These are phyloP conservation scores for Stegodyphus dumicola DNA, from an alignment of 1,140 invertebrate species.

Conservation along the genomic window DNA sequence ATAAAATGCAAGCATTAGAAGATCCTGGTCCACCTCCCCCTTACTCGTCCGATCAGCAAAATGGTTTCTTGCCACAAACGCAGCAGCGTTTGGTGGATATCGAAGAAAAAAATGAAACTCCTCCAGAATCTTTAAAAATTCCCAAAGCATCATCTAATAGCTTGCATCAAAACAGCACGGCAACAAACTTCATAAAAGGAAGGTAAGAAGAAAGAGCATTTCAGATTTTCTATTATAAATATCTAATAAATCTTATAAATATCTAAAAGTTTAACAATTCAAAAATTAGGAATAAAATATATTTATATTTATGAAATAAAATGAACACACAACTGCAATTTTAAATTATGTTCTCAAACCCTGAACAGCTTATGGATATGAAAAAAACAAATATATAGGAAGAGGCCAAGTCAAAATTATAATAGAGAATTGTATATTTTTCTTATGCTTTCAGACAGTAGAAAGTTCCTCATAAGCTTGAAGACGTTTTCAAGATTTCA, in stretches of 20 bases:
- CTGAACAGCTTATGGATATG: no score
- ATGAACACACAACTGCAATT: no score
- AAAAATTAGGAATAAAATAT: no score
- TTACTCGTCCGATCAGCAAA: constrained; percentile 32
- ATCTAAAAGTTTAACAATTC: no score
- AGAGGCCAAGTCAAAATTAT: no score
- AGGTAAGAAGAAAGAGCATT: neutral
- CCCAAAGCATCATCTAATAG: constrained; percentile 13
- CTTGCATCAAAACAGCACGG: neutral
- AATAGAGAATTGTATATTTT: no score
- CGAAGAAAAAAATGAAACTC: constrained; percentile 43
- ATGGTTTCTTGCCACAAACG: constrained; percentile 4
- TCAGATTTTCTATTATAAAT: neutral
- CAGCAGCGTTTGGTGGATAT: constrained; percentile 47
- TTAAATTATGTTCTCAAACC: no score
- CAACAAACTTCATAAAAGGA: constrained; percentile 11
- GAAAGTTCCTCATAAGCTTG: no score
- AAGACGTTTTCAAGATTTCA: no score
- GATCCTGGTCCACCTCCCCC: constrained; percentile 47
- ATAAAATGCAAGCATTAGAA: constrained; percentile 25
- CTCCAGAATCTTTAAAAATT: constrained; percentile 7
- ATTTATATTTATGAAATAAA: no score
- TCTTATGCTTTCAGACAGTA: no score
- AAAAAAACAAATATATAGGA: no score
- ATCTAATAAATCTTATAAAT: neutral